Evolutionary conservation across 2,797 vertebrate genomes (phyloP).

Genomic region (Karalla daura): DNA sequence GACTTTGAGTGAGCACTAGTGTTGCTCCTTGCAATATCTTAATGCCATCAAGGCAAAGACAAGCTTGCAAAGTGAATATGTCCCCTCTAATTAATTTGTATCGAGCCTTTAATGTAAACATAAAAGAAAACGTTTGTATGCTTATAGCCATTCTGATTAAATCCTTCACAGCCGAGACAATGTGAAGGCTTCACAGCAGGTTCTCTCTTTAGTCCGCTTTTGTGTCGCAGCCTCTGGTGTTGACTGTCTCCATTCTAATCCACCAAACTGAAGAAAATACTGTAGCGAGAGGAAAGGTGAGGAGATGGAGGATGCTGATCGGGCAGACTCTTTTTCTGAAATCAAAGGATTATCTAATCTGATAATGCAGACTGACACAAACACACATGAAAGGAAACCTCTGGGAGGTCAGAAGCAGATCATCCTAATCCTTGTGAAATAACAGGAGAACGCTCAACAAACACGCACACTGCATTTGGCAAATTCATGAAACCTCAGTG

Average conservation of each 20-base stretch:
- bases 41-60: not conserved
- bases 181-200: constrained; percentile 17
- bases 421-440: constrained; percentile 54
- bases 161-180: not conserved
- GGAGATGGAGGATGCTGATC: constrained; percentile 63
- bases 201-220: constrained; percentile 16
- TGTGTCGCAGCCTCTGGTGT: constrained; percentile 5
- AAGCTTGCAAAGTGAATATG: not conserved
- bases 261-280: constrained; percentile 37
- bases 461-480: constrained; percentile 16
- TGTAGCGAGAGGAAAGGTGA: constrained; percentile 37
- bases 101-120: not conserved
- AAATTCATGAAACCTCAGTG: constrained; percentile 28
- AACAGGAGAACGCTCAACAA: constrained; percentile 26
- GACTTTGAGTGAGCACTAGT: not conserved
- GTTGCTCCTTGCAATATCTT: not conserved
- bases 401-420: constrained; percentile 53
- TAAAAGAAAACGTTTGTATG: not conserved
- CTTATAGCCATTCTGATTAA: not conserved
- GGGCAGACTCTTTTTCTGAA: constrained; percentile 57
- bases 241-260: constrained; percentile 44
- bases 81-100: not conserved
- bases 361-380: constrained; percentile 65
- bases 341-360: constrained; percentile 72
- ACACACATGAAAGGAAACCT: constrained; percentile 50